A percentile compares a stretch with the other conserved stretches of the same genome.
Conservation (phyloP, 2,113 vertebrate genomes). For the Myiozetetes cayanensis region DNA sequence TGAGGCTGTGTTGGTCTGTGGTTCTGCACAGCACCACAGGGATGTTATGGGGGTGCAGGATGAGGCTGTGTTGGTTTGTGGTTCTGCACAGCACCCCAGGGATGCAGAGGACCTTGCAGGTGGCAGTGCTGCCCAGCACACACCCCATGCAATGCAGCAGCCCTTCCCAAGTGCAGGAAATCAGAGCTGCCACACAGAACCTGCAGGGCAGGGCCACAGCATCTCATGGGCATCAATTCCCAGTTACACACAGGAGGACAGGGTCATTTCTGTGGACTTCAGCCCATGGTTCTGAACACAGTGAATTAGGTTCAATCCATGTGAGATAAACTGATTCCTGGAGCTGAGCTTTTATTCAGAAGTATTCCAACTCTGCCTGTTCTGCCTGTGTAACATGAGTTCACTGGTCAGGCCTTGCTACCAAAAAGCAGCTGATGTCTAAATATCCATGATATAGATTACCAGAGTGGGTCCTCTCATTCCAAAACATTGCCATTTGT, state of each 20-base stretch:
- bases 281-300: not conserved
- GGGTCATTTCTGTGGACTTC: not conserved
- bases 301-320: not conserved
- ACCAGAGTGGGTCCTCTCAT: not conserved
- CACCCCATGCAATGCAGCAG: not conserved
- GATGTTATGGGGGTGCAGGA: not conserved
- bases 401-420: not conserved
- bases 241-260: not conserved
- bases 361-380: not conserved
- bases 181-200: not conserved
- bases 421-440: not conserved
- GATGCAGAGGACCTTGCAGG: not conserved
- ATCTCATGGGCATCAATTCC: rapidly evolving
- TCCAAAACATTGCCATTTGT: not conserved
- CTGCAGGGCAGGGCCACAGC: rapidly evolving
- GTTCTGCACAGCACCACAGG: not conserved
- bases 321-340: not conserved
- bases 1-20: not conserved
- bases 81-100: not conserved
- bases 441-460: not conserved
- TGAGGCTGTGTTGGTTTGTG: not conserved
- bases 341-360: not conserved
- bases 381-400: not conserved
- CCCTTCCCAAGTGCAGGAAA: rapidly evolving
- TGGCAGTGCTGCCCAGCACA: not conserved